Base-by-base conservation (phyloP, 2,888 invertebrate genomes). In the Eudasyphora cyanicolor region DNA sequence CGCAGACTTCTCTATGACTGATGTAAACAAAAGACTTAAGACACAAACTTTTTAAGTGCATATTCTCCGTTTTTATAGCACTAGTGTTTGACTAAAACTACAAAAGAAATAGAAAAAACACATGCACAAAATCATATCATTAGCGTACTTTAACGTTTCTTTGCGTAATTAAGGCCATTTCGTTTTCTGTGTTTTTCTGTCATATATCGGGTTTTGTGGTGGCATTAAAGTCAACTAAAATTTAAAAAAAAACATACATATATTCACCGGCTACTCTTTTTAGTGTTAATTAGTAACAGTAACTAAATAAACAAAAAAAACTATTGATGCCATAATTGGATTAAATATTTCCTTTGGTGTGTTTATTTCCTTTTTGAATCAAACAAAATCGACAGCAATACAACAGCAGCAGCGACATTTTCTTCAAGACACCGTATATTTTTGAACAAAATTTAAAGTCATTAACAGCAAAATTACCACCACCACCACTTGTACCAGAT, bases 21-120 rank as follows among this genome's bases (percentile, higher is more conserved):
- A 49, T 71, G 51, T 51, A 74, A 84, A 76, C 86, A 82, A 86
- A 89, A 88, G 88, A 89, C 88, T 88, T 86, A 84, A 80, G 86
- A 83, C 80, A 88, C 86, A 85, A 86, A 87, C 87, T 87, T 83
- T n/a, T 51, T 35, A 24, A 67, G 67, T 67, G 67, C 60, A 35
- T 21, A 42, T 45, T 64, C 77, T 79, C 32, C n/a, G n/a, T n/a
- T n/a, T n/a, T n/a, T n/a, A n/a, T n/a, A n/a, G 76, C n/a, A n/a
- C n/a, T n/a, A n/a, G n/a, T n/a, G n/a, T n/a, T 75, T 71, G 79
- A 70, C 77, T 70, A 7, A 45, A 60, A 60, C 35, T 49, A 35
- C 2, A 14, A 35, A 17, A 42, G 27, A 24, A 45, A 32, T 21
- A 62, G 24, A 45, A 62, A 27, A 57, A n/a, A n/a, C n/a, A n/a